Evolutionary conservation across 92 coral and sea anemone species (phyloP).

Genomic region (Epizoanthus stellaris): DNA sequence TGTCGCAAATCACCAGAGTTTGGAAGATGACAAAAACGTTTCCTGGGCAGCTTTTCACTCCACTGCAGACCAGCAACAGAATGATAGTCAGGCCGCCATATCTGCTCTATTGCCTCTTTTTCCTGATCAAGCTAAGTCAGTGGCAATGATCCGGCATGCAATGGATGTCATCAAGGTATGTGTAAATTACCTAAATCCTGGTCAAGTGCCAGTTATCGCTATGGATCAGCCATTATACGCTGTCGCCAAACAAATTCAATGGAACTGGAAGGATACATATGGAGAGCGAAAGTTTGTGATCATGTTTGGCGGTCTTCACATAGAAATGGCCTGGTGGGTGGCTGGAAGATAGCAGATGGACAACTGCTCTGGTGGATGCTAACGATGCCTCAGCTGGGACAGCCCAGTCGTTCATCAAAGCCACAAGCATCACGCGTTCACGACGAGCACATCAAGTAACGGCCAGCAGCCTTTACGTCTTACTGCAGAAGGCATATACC

Average conservation of each 20-base stretch:
- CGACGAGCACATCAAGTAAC: conserved; percentile 74
- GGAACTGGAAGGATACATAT: conserved; percentile 41
- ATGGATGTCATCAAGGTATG: conserved; percentile 61
- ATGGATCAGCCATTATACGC: conserved; percentile 73
- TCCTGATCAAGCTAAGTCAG: conserved; percentile 71
- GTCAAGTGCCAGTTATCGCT: conserved; percentile 73
- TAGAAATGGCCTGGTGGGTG: conserved; percentile 64
- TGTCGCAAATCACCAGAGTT: conserved; percentile 8
- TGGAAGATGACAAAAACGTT: conserved; percentile 46
- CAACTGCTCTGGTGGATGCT: conserved; percentile 52
- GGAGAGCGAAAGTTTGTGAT: conserved; percentile 65
- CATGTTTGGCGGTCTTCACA: conserved; percentile 77
- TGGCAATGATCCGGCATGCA: conserved; percentile 67
- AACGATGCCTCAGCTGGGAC: conserved; percentile 64
- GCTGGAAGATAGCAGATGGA: conserved; percentile 71
- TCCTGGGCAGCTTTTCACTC: conserved; percentile 78
- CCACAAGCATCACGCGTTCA: conserved; percentile 50
- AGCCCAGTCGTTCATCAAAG: conserved; percentile 72
- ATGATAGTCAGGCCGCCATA: conserved; percentile 39
- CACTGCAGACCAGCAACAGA: conserved; percentile 5
- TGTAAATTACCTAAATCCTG: conserved; percentile 61
- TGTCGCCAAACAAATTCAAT: conserved; percentile 73
- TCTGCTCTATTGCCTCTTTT: conserved; percentile 66
- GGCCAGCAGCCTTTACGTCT: conserved; percentile 54
- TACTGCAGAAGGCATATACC: conserved; percentile 55